Conservation (phyloP, 2,113 vertebrate species). For the Chaetodon auriga region DNA sequence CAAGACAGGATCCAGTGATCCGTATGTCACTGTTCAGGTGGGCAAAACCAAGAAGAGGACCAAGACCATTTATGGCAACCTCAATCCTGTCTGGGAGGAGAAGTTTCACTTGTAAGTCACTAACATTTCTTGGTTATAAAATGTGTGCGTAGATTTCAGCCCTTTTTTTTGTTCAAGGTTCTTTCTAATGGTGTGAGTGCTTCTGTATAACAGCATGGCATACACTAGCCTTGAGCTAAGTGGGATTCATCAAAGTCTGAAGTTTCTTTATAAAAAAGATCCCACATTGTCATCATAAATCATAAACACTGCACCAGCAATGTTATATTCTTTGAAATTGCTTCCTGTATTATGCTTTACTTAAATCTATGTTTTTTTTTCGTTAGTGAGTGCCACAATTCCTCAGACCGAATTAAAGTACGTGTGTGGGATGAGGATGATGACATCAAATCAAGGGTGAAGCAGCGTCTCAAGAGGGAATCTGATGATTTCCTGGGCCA, state of each 20-base stretch:
- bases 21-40: slow-evolving; percentile 97
- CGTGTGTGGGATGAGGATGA: slow-evolving; percentile 99
- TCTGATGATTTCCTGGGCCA: slow-evolving; percentile 98
- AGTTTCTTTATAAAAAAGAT: background rate
- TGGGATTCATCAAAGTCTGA: background rate
- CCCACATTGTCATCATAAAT: background rate
- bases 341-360: background rate
- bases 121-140: background rate
- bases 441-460: slow-evolving; percentile 98
- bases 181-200: background rate
- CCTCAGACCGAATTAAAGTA: slow-evolving; percentile 98
- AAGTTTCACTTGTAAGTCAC: slow-evolving; percentile 97
- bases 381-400: slow-evolving; percentile 98
- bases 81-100: slow-evolving; percentile 98
- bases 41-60: slow-evolving; percentile 99
- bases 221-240: background rate
- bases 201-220: background rate
- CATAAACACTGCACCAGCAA: background rate
- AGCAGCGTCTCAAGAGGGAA: slow-evolving; percentile 97
- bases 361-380: slow-evolving; percentile 1
- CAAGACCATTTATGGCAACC: slow-evolving; percentile 98
- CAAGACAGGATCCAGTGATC: slow-evolving; percentile 98
- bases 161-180: background rate
- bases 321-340: background rate
- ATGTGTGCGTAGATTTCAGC: background rate